Conservation (phyloP, 2,113 vertebrate species). For the Rhinogobius similis region DNA sequence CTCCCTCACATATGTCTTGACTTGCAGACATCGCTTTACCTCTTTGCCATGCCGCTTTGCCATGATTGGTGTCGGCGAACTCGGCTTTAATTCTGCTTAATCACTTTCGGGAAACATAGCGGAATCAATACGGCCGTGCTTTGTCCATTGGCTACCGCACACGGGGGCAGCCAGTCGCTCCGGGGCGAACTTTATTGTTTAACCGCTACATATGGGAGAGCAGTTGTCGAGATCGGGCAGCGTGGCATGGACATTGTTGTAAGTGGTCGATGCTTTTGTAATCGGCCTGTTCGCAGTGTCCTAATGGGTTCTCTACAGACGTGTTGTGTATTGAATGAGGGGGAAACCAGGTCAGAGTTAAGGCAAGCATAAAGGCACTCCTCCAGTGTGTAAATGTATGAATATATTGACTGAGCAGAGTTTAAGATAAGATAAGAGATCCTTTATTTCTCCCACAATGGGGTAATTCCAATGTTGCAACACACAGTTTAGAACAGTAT, state of each 20-base stretch:
- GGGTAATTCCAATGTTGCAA: no score
- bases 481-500: no score
- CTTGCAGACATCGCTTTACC: slow-evolving; percentile 69
- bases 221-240: not conserved
- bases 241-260: not conserved
- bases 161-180: not conserved
- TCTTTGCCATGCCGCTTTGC: no score
- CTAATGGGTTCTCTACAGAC: not conserved
- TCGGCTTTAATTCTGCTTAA: slow-evolving; percentile 68
- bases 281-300: not conserved
- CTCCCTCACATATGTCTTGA: slow-evolving; percentile 54
- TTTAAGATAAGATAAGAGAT: no score
- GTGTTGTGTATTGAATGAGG: not conserved
- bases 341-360: not conserved
- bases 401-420: not conserved
- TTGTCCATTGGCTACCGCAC: slow-evolving; percentile 48
- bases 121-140: slow-evolving; percentile 64
- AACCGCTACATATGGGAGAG: slow-evolving; percentile 3
- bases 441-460: no score
- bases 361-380: not conserved
- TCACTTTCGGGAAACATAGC: slow-evolving; percentile 56
- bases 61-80: slow-evolving; percentile 62
- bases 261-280: slow-evolving; percentile 1
- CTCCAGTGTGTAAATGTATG: not conserved
- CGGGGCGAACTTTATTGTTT: slow-evolving; percentile 9